phyloP scores from a whole-genome alignment of 2,888 invertebrate species.

The Megastigmus dorsalis region DNA sequence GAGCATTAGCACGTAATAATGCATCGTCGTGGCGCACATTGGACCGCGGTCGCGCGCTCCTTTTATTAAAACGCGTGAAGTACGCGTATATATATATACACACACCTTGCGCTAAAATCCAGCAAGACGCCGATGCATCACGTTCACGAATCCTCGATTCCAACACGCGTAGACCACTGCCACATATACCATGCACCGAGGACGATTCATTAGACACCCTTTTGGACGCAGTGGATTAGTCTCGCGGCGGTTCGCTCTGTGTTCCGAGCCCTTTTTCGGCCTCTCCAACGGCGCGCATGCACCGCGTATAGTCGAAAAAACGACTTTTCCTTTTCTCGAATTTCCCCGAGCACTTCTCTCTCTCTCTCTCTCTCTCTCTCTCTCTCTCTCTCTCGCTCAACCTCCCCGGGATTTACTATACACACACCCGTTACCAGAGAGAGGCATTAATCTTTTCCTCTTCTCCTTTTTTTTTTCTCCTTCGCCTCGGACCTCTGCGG shows the following conservation, averaged over 20 bases:
- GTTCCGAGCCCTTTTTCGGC: too few species aligned
- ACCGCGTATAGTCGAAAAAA: too few species aligned
- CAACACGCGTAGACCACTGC: neutral
- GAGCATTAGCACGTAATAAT: constrained; percentile 28
- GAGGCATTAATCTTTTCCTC: constrained; percentile 46
- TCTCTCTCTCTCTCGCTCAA: neutral
- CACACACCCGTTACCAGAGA: too few species aligned
- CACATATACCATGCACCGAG: neutral
- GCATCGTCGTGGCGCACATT: neutral
- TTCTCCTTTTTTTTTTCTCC: constrained; percentile 12
- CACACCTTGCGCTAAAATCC: constrained; percentile 15
- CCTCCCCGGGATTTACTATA: too few species aligned
- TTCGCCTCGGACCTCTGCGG: neutral
- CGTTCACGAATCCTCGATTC: too few species aligned
- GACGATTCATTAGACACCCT: constrained; percentile 18
- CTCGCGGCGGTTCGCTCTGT: neutral
- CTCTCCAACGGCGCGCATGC: too few species aligned
- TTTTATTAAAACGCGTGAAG: neutral
- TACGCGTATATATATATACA: too few species aligned
- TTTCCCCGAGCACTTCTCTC: constrained; percentile 11
- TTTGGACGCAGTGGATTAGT: constrained; percentile 17
- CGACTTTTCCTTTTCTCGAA: neutral
- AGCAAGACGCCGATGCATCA: neutral
- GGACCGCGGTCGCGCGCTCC: too few species aligned
- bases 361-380: neutral